A percentile compares a stretch with the other conserved stretches of the same genome.
Conservation (phyloP, 2,113 vertebrate species). For the Rhinolophus ferrumequinum region DNA sequence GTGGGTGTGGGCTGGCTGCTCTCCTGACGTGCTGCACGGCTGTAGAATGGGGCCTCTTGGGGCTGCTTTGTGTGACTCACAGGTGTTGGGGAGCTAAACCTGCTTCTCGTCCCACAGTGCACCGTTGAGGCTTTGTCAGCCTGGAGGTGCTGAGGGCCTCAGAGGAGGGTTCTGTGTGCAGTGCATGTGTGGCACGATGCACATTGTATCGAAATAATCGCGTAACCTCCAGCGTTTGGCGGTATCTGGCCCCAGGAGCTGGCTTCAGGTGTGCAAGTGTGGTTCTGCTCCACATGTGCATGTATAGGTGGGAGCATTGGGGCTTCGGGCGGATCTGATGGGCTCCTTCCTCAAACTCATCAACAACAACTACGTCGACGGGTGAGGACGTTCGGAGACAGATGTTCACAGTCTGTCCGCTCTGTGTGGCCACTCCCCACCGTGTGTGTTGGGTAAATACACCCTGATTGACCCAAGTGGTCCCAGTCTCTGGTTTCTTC, state of each 20-base stretch:
- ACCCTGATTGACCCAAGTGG: neutral
- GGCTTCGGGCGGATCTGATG: neutral
- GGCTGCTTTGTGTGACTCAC: neutral
- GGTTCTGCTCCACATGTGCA: neutral
- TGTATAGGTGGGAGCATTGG: neutral
- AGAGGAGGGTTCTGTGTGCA: neutral
- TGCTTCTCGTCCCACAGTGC: neutral
- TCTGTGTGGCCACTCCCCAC: too few relatives aligned
- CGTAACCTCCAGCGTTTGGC: neutral
- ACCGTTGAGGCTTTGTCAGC: neutral
- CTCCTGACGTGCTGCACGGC: neutral
- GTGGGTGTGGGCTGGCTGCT: neutral
- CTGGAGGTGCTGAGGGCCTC: neutral
- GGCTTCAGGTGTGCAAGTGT: neutral
- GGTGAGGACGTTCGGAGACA: neutral
- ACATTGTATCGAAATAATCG: neutral
- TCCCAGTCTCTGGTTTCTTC: neutral
- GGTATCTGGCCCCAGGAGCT: too few relatives aligned
- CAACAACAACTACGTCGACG: neutral
- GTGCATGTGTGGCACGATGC: neutral
- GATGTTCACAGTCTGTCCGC: neutral
- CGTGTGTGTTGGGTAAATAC: neutral
- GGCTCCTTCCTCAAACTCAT: neutral
- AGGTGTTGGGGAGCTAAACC: neutral
- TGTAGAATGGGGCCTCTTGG: neutral